phyloP scores from a whole-genome alignment of 2,797 vertebrate species.

The Liasis olivaceus region DNA sequence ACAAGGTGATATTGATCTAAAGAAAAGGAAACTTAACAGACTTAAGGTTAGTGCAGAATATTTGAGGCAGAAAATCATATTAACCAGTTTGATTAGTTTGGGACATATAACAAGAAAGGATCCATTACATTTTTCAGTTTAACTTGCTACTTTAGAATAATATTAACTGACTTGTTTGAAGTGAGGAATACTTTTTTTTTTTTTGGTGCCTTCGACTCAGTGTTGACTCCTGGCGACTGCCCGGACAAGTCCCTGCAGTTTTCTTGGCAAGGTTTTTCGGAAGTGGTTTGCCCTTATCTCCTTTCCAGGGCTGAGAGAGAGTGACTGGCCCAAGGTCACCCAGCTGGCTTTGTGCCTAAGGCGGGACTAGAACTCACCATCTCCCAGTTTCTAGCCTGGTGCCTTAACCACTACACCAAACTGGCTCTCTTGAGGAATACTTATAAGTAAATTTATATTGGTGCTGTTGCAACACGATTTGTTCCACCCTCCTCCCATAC shows the following conservation, averaged over 20 bases:
- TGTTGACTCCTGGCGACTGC: neutral
- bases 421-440: neutral
- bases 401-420: neutral
- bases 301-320: neutral
- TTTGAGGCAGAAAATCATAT: constrained; percentile 49
- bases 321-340: neutral
- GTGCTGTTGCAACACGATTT: neutral
- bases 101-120: constrained; percentile 9
- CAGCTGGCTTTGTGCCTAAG: neutral
- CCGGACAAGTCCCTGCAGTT: neutral
- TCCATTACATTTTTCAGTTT: neutral
- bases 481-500: neutral
- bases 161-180: constrained; percentile 14
- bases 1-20: constrained; percentile 38
- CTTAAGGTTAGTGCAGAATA: constrained; percentile 33
- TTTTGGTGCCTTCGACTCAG: too few species aligned
- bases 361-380: neutral
- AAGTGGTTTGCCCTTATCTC: neutral
- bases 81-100: constrained; percentile 59
- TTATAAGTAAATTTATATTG: neutral
- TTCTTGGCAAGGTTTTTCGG: neutral
- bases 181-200: neutral
- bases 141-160: neutral
- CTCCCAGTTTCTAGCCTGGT: neutral
- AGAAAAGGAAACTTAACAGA: neutral